Conservation (phyloP, 2,113 vertebrate genomes). For the Hydropotes inermis region DNA sequence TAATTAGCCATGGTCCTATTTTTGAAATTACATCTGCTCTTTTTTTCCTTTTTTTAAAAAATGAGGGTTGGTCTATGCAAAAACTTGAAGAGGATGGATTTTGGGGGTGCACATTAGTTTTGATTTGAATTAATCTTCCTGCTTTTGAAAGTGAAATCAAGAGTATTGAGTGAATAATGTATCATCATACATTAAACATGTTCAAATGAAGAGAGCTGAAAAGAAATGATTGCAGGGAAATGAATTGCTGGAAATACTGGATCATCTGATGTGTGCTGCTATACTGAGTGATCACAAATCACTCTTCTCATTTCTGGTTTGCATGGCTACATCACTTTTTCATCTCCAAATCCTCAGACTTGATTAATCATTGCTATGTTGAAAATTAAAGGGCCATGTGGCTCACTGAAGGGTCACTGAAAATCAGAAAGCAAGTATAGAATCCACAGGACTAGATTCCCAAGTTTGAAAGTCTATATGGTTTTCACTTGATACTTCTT, state of each 20-base stretch:
- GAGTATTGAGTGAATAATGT: conserved; percentile 65
- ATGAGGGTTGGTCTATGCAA: conserved; percentile 32
- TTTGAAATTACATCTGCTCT: conserved; percentile 76
- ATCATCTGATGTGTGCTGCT: not conserved
- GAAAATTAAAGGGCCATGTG: not conserved
- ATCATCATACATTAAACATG: conserved; percentile 56
- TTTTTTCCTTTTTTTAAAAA: conserved; percentile 17
- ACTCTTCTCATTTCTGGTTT: not conserved
- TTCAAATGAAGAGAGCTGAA: conserved; percentile 44
- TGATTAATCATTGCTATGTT: conserved; percentile 44
- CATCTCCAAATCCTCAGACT: not conserved
- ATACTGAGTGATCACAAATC: not conserved
- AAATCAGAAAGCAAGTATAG: not conserved
- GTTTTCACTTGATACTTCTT: not conserved
- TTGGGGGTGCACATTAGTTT: conserved; percentile 12
- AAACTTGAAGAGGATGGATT: conserved; percentile 55
- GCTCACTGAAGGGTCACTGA: not conserved
- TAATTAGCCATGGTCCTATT: conserved; percentile 72
- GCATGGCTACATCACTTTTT: not conserved
- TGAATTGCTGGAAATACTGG: conserved; percentile 21
- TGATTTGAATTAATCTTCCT: conserved; percentile 64
- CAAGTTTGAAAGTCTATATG: not conserved
- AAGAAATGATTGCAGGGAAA: conserved; percentile 66
- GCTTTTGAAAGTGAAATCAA: conserved; percentile 70
- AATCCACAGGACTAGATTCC: not conserved